A percentile compares a stretch with the other conserved stretches of the same genome.
Evolutionary conservation across 2,888 invertebrate genomes (phyloP).

Genomic region (Chouioia cunea): DNA sequence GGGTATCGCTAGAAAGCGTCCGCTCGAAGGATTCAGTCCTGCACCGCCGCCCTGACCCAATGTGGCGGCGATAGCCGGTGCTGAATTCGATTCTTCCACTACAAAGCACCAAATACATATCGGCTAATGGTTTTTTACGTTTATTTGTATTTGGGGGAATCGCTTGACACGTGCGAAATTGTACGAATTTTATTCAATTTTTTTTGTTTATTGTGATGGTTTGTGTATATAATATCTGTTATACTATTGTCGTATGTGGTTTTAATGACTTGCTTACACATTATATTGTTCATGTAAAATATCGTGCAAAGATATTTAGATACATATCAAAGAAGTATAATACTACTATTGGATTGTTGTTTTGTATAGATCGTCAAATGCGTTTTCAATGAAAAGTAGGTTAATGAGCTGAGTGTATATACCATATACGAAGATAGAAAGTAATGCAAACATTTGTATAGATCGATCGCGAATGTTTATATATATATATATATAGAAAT

Average conservation of each 20-base stretch:
- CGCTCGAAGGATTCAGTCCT: slow-evolving; percentile 61
- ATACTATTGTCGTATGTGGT: neutral
- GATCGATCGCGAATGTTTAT: too few species aligned
- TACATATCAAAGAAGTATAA: slow-evolving; percentile 2
- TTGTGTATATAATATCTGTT: slow-evolving; percentile 2
- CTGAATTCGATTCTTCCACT: slow-evolving; percentile 68
- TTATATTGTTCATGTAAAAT: slow-evolving; percentile 11
- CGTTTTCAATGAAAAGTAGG: slow-evolving; percentile 6
- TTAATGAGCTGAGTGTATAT: slow-evolving; percentile 13
- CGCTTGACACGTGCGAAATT: slow-evolving; percentile 8
- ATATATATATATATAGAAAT: slow-evolving; percentile 5
- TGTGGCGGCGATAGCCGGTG: slow-evolving; percentile 63
- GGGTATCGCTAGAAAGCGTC: slow-evolving; percentile 80
- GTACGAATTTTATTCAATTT: slow-evolving; percentile 5
- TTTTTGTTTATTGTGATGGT: slow-evolving; percentile 3
- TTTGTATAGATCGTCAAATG: neutral
- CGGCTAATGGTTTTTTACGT: slow-evolving; percentile 52
- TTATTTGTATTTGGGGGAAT: slow-evolving; percentile 54
- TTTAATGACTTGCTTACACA: neutral
- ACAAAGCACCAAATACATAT: slow-evolving; percentile 56
- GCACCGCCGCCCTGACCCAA: slow-evolving; percentile 52
- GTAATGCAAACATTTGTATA: slow-evolving; percentile 2
- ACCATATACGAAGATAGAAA: slow-evolving; percentile 19
- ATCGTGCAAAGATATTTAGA: slow-evolving; percentile 20
- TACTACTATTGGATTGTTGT: slow-evolving; percentile 28